phyloP scores from a whole-genome alignment of 2,113 vertebrate genomes.

The Hippoglossus stenolepis region DNA sequence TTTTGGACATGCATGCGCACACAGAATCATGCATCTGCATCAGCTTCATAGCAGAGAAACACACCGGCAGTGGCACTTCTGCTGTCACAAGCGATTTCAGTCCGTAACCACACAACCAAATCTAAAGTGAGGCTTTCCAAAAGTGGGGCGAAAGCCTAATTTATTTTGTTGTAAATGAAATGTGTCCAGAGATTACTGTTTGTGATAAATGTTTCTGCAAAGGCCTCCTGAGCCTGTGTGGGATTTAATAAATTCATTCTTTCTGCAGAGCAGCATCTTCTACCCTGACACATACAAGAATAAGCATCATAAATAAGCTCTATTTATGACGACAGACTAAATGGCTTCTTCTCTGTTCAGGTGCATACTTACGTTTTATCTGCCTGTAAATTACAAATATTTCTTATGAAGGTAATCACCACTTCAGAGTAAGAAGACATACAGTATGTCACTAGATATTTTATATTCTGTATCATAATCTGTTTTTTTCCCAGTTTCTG shows the following conservation, averaged over 20 bases:
- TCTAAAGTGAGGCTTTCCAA: conserved; percentile 27
- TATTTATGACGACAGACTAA: conserved; percentile 5
- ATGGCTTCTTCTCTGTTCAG: conserved; percentile 10
- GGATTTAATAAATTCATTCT: conserved; percentile 65
- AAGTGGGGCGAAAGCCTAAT: conserved; percentile 44
- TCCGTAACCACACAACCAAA: conserved; percentile 45
- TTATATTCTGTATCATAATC: background rate
- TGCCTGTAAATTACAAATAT: conserved; percentile 6
- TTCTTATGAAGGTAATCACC: background rate
- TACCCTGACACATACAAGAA: conserved; percentile 42
- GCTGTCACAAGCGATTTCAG: conserved; percentile 69
- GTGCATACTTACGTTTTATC: conserved; percentile 23
- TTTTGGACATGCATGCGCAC: background rate
- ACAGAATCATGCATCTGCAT: conserved; percentile 10
- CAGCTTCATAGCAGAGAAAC: conserved; percentile 11
- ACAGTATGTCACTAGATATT: background rate
- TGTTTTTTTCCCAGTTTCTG: background rate
- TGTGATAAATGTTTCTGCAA: conserved; percentile 65
- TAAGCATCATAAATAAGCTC: conserved; percentile 50
- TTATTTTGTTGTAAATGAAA: conserved; percentile 70
- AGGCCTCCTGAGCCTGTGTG: conserved; percentile 16
- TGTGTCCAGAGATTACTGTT: conserved; percentile 64
- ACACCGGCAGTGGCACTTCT: conserved; percentile 47
- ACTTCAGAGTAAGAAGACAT: background rate
- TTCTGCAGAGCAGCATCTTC: conserved; percentile 43